Base-by-base conservation (phyloP, 2,888 invertebrate species). In the Tetranychus piercei region DNA sequence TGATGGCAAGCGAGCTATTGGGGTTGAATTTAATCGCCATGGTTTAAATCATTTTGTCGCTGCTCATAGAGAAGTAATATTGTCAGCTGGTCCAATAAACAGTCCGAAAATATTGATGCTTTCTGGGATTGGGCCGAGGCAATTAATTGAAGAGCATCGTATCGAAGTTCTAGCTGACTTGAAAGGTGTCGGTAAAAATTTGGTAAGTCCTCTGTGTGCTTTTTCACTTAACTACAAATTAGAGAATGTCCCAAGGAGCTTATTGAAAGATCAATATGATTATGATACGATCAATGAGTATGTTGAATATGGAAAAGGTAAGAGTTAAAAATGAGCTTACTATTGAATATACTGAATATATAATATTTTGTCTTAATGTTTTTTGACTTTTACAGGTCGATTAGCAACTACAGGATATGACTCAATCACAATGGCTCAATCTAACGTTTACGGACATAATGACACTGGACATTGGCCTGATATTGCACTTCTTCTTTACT, bases 391-490 rank as follows among this genome's bases (percentile, higher is more conserved):
- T 55, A 6, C 69, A 69, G 69, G 69, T 34, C 69, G 69, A 11
- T 69, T 69, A 1, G 9, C 69, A 7, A 69, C 69, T 8, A 69
- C 69, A 11, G 69, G 69, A 20, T 69, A 23, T 23, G 69, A 69
- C 23, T 9, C 34, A 69, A 22, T 69, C 34, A 22, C 22, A 23
- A 11, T 23, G 5, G 20, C 34, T 11, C 69, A 20, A 69, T 69
- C 69, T 1, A 20, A 69, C 8, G 22, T 69, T 1, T 69, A 69
- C 5, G 69, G 69, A 1, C 20, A 69, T 22, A 69, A 69, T 22
- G 69, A 69, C 11, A 69, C 20, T 8, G 69, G 69, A 69, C 69
- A 69, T 69, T 69, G 69, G 69, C 69, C 69, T 22, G 69, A 69
- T 22, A 20, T 69, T 20, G 9, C 20, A 6, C 22, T 69, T 11